A percentile compares a stretch with the other conserved stretches of the same genome.
These are phyloP conservation scores for Oligia strigilis DNA, from an alignment of 2,888 invertebrate genomes.

Conservation along the genomic window DNA sequence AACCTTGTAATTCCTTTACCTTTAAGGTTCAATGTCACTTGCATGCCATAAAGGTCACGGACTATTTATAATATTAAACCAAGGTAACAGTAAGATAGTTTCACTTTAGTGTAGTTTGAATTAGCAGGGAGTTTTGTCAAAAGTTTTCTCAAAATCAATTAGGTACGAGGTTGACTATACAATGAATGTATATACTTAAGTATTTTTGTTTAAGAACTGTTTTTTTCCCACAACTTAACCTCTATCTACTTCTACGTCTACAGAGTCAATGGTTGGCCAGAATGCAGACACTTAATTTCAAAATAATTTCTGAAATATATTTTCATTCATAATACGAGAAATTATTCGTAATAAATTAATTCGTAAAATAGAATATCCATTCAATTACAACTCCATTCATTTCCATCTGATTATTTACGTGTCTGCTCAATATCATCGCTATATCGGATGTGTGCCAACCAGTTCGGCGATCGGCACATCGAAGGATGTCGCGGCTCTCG, in stretches of 20 bases:
- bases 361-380: slow-evolving; percentile 6
- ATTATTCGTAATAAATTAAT: too few species aligned
- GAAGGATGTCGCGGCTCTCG: slow-evolving; percentile 81
- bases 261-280: not conserved
- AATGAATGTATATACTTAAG: not conserved
- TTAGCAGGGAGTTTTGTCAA: not conserved
- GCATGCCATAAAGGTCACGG: not conserved
- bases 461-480: slow-evolving; percentile 77
- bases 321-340: not conserved
- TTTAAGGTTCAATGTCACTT: not conserved
- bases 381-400: slow-evolving; percentile 38
- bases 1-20: not conserved
- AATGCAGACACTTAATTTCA: too few species aligned
- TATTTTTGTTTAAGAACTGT: not conserved
- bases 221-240: not conserved
- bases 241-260: not conserved
- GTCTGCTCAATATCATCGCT: slow-evolving; percentile 46
- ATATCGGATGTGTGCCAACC: slow-evolving; percentile 54
- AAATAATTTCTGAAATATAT: slow-evolving; percentile 2
- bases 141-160: too few species aligned
- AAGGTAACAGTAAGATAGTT: not conserved
- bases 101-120: not conserved
- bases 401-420: slow-evolving; percentile 47
- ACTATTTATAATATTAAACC: not conserved
- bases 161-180: too few species aligned